Base-by-base conservation (phyloP, 2,797 vertebrate genomes). In the Zenarchopterus dispar region DNA sequence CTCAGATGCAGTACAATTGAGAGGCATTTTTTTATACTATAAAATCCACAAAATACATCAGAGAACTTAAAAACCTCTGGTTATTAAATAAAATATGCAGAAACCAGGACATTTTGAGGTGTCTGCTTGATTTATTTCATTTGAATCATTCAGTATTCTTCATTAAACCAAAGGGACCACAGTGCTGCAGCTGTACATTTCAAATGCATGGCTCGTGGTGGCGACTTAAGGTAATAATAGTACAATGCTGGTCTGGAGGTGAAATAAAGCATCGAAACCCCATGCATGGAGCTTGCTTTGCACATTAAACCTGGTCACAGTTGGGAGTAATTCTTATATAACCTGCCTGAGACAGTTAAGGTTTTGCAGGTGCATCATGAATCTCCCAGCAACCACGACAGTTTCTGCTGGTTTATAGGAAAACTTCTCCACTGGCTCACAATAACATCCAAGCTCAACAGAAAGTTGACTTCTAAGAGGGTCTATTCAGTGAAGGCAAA, bases 321-420 rank as follows among this genome's bases (percentile, higher is more conserved):
- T 10, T 50, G 10, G 10, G 15, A 52, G 21, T 0, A 18, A 46
- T 11, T 69, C 24, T 55, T 31, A 26, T 21, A 21, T 36, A 72
- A 77, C 55, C 63, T 8, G 18, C 44, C 47, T 7, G 41, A 58
- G 51, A 47, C 24, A 53, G 49, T 57, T 7, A 23, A 42, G 43
- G 53, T 64, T 75, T 80, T 80, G 65, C 26, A 59, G 73, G 47
- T 52, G 63, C 57, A 65, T 61, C 45, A 17, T 52, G 36, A 55
- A 71, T 81, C 81, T 73, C 81, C 81, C 69, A 75, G 76, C 78
- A 84, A 73, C 78, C 73, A 56, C 45, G 23, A 43, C 28, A 5
- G 21, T 9, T 4, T 53, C 44, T 47, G 1, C 45, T 26, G 36
- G 22, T 51, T 54, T 28, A 8, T 31, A 41, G 22, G 15, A 62